phyloP scores from a whole-genome alignment of 2,797 vertebrate genomes.

The Phyllotis vaccarum region DNA sequence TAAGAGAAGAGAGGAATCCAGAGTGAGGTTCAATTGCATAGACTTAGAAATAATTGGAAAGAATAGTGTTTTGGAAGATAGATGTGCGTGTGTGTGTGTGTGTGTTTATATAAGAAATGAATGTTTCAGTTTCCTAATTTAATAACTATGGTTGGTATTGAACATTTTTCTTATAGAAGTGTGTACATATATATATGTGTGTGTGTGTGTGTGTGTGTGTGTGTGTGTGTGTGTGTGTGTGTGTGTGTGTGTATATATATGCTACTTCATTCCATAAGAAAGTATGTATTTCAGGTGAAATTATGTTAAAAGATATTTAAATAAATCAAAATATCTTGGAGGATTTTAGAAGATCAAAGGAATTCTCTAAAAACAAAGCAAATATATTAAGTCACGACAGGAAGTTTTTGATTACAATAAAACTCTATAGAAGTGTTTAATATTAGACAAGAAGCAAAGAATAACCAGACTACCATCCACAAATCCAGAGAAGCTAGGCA shows the following conservation, averaged over 20 bases:
- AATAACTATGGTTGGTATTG: background rate
- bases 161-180: background rate
- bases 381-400: background rate
- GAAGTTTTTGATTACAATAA: background rate
- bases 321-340: background rate
- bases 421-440: background rate
- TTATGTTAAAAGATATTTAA: background rate
- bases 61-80: no score
- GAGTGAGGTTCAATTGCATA: no score
- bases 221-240: no score
- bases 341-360: background rate
- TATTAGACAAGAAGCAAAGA: no score
- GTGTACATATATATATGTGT: no score
- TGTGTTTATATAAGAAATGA: background rate
- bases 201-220: no score
- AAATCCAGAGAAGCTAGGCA: no score
- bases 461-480: no score
- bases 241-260: no score
- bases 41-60: background rate
- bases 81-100: background rate
- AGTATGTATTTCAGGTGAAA: constrained; percentile 8
- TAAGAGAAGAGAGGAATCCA: no score
- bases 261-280: background rate
- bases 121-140: background rate
- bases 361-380: background rate